Evolutionary conservation across 1,140 invertebrate species (phyloP), one percentile per base, ranked within the genome.

Genomic region (Adelges cooleyi): DNA sequence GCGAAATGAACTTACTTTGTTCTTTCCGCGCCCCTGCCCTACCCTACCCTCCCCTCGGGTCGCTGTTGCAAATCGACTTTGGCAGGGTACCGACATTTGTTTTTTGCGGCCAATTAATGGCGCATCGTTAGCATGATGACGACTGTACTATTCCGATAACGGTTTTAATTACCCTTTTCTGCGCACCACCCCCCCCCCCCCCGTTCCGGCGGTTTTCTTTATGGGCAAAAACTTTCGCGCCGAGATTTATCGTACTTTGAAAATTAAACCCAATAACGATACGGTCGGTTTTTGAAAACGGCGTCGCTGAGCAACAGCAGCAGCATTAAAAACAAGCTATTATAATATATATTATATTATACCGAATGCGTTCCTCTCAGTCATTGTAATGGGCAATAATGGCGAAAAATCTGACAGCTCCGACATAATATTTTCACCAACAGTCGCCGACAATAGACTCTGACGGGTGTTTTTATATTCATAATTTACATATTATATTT

Each of bases 101-200:
- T 48, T 52, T 38, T 42, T 40, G 27, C 29, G 33, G 56, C 56
- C 56, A 46, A 62, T 62, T 62, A 48, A 48, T 62, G 42, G 42
- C 1, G 18, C 42, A 46, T 62, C 56, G 42, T 62, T 62, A 62
- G 56, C 20, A n/a, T n/a, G n/a, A n/a, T n/a, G n/a, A 62, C 10
- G 44, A 48, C 56, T 62, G 56, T 46, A 48, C 38, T 33, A 62
- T 62, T 48, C 56, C 56, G 56, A 62, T 62, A 62, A 62, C 56
- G 56, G 42, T 62, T 59, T 62, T 62, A 62, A 62, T 62, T 62
- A 62, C 42, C 25, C 23, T 46, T n/a, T 46, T 46, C 20, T n/a
- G 42, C 25, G n/a, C n/a, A n/a, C n/a, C n/a, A n/a, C n/a, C n/a
- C n/a, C n/a, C n/a, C n/a, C n/a, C n/a, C n/a, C n/a, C 44, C 25